phyloP scores from a whole-genome alignment of 2,888 invertebrate species.

The Onchidella celtica region DNA sequence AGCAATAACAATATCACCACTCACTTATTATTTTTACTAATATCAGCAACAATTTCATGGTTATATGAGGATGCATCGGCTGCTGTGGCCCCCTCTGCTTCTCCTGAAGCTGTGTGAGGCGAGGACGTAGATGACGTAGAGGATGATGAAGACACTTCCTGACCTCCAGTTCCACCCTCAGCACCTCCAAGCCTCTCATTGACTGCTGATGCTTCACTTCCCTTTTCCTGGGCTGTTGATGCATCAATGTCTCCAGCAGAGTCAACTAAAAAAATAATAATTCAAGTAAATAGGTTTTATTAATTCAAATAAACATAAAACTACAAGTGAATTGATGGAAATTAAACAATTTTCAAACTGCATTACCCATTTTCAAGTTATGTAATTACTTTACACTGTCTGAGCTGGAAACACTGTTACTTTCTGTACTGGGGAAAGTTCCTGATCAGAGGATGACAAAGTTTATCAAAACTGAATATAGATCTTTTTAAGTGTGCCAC shows the following conservation, averaged over 20 bases:
- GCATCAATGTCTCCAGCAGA: conserved; percentile 31
- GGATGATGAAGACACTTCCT: conserved; percentile 42
- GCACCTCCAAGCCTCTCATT: conserved; percentile 45
- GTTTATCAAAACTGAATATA: too few species aligned
- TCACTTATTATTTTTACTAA: conserved; percentile 55
- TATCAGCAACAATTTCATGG: conserved; percentile 51
- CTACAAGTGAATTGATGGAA: background rate
- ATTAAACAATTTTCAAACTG: background rate
- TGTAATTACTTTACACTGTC: too few species aligned
- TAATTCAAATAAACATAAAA: background rate
- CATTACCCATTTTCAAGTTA: too few species aligned
- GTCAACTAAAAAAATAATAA: conserved; percentile 20
- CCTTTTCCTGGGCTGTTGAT: conserved; percentile 8
- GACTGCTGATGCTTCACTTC: conserved; percentile 40
- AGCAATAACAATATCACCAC: too few species aligned
- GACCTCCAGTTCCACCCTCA: conserved; percentile 41
- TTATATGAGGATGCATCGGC: conserved; percentile 46
- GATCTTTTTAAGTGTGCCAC: too few species aligned
- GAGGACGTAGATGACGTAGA: conserved; percentile 31
- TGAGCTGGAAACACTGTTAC: too few species aligned
- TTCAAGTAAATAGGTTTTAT: too few species aligned
- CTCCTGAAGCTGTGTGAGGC: background rate
- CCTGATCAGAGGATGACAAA: too few species aligned
- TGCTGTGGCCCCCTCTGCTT: conserved; percentile 45
- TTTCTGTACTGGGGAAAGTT: too few species aligned